Evolutionary conservation across 1,140 invertebrate species (phyloP).

Genomic region (Drosophila baimaii): DNA sequence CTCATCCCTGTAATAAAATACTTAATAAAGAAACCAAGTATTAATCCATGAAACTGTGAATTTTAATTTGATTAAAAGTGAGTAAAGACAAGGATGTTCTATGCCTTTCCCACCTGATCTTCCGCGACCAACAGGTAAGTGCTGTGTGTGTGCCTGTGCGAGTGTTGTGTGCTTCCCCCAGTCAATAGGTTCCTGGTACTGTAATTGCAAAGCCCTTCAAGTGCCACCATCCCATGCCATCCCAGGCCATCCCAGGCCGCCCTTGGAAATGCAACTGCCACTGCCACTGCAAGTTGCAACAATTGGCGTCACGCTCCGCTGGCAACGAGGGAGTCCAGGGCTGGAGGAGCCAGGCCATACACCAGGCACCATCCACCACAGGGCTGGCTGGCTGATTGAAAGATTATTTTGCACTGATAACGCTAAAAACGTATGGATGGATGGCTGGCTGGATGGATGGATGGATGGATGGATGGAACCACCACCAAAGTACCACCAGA

Average conservation of each 20-base stretch:
- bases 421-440: conserved; percentile 82
- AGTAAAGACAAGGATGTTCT: not conserved
- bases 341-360: conserved; percentile 18
- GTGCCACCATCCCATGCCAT: conserved; percentile 17
- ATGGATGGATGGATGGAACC: conserved; percentile 33
- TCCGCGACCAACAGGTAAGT: conserved; percentile 27
- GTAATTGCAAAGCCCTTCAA: conserved; percentile 41
- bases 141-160: not conserved
- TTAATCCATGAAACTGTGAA: not conserved
- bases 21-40: too few relatives aligned
- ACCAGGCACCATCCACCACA: conserved; percentile 47
- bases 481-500: conserved; percentile 36
- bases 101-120: conserved; percentile 1
- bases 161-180: not conserved
- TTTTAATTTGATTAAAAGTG: not conserved
- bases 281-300: conserved; percentile 51
- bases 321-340: conserved; percentile 10
- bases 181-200: conserved; percentile 25
- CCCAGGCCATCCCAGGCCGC: not conserved
- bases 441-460: conserved; percentile 38
- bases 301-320: conserved; percentile 75
- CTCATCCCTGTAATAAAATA: too few relatives aligned
- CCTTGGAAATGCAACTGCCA: conserved; percentile 6
- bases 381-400: conserved; percentile 82
- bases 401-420: conserved; percentile 83